A percentile compares a stretch with the other conserved stretches of the same genome.
phyloP scores from a whole-genome alignment of 2,888 invertebrate species.

The Anthoptus insignis region DNA sequence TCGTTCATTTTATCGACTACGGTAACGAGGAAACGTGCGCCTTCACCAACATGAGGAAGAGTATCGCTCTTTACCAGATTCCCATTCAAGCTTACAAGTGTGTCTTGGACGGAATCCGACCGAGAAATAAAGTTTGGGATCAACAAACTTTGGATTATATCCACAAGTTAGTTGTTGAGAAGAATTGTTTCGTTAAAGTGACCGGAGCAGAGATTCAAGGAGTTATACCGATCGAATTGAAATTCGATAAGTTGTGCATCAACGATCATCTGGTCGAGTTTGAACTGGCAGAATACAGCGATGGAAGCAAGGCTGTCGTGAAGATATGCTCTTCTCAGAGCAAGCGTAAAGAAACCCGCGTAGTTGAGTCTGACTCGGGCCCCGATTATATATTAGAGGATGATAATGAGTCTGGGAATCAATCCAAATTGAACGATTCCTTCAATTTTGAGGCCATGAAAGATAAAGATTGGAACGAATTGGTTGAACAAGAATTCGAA shows the following conservation, averaged over 20 bases:
- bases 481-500: slow-evolving; percentile 61
- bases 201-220: slow-evolving; percentile 66
- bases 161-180: slow-evolving; percentile 87
- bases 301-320: slow-evolving; percentile 65
- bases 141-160: slow-evolving; percentile 87
- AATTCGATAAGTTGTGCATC: slow-evolving; percentile 72
- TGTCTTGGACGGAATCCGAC: slow-evolving; percentile 75
- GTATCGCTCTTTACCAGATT: slow-evolving; percentile 88
- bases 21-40: slow-evolving; percentile 91
- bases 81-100: slow-evolving; percentile 90
- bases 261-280: slow-evolving; percentile 81
- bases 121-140: slow-evolving; percentile 75
- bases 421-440: slow-evolving; percentile 57
- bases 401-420: slow-evolving; percentile 51
- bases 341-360: slow-evolving; percentile 37
- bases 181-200: slow-evolving; percentile 82
- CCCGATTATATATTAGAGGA: slow-evolving; percentile 71
- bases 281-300: slow-evolving; percentile 72
- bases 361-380: slow-evolving; percentile 60
- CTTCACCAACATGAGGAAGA: slow-evolving; percentile 86
- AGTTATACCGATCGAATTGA: slow-evolving; percentile 67
- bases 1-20: slow-evolving; percentile 93
- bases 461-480: slow-evolving; percentile 66
- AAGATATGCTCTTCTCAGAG: slow-evolving; percentile 42
- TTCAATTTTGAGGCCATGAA: slow-evolving; percentile 55